These are phyloP conservation scores for Sarcophaga carnaria DNA, from an alignment of 2,888 invertebrate species.

Conservation along the genomic window DNA sequence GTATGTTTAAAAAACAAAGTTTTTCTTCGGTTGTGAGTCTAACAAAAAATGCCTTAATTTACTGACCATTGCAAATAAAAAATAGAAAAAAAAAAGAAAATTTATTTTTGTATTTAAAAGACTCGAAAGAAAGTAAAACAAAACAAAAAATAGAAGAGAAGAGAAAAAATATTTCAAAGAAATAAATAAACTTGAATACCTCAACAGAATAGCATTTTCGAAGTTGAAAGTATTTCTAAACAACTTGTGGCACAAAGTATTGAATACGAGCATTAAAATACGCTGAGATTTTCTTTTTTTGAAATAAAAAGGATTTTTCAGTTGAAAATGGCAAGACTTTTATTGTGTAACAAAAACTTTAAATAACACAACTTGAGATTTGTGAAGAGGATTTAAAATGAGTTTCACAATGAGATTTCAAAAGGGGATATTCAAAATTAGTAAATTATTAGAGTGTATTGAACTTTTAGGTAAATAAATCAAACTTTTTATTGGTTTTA, in stretches of 20 bases:
- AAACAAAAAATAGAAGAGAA: neutral
- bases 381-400: too few relatives aligned
- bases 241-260: slow-evolving; percentile 27
- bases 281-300: neutral
- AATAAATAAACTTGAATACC: slow-evolving; percentile 40
- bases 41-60: slow-evolving; percentile 26
- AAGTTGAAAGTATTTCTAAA: slow-evolving; percentile 17
- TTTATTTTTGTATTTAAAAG: slow-evolving; percentile 12
- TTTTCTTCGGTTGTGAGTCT: neutral
- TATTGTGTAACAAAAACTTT: neutral
- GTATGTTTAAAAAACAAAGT: neutral
- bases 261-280: neutral
- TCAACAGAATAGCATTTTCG: slow-evolving; percentile 1
- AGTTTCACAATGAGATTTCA: neutral
- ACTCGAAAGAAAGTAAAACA: too few relatives aligned
- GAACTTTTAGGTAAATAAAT: neutral
- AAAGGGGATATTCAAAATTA: neutral
- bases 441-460: neutral
- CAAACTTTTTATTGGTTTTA: too few relatives aligned
- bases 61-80: slow-evolving; percentile 47
- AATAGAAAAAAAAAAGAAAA: slow-evolving; percentile 1
- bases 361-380: neutral
- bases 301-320: neutral
- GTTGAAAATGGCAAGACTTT: neutral
- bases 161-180: slow-evolving; percentile 3